These are phyloP conservation scores for Callimorpha dominula DNA, from an alignment of 2,888 invertebrate species.

Conservation along the genomic window DNA sequence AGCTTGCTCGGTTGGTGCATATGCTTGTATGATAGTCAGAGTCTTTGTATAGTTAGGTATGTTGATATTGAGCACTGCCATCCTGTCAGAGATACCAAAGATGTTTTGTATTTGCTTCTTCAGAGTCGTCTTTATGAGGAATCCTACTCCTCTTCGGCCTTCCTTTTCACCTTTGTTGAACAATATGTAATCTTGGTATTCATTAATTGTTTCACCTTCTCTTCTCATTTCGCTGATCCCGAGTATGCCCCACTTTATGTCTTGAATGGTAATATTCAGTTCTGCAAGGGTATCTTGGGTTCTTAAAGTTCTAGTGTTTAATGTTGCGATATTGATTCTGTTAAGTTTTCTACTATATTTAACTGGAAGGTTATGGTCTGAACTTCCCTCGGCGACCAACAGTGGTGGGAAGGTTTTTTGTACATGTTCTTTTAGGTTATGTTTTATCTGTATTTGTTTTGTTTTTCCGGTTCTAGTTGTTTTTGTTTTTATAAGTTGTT, in stretches of 20 bases:
- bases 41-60: neutral
- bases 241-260: neutral
- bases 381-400: constrained; percentile 6
- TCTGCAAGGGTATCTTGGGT: neutral
- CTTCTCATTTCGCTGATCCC: neutral
- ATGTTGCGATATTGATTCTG: neutral
- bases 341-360: neutral
- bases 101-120: constrained; percentile 1
- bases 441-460: neutral
- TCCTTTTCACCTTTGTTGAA: neutral
- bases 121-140: constrained; percentile 1
- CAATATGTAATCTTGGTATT: constrained; percentile 3
- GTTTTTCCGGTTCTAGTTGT: neutral
- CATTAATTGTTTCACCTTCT: neutral
- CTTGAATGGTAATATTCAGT: no score
- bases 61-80: neutral
- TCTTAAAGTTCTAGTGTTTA: neutral
- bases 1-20: neutral
- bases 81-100: neutral
- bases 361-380: constrained; percentile 12
- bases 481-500: neutral
- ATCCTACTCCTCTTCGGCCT: constrained; percentile 6
- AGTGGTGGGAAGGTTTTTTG: constrained; percentile 4
- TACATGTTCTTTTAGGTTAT: neutral
- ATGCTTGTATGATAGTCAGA: neutral